Evolutionary conservation across 1,140 invertebrate species (phyloP).

Genomic region (Oryzaephilus surinamensis): DNA sequence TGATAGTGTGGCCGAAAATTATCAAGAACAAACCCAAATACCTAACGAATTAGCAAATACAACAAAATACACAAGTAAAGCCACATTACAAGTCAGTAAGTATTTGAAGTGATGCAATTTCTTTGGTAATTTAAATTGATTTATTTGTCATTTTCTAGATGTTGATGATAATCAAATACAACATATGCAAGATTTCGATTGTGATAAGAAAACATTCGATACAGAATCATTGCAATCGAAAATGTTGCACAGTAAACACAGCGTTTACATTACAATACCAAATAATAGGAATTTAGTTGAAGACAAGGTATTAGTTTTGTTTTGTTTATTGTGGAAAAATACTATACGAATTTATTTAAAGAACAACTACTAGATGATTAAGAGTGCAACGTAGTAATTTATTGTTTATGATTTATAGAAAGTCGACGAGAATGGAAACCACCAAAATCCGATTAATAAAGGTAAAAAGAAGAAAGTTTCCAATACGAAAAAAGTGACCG

Average conservation of each 20-base stretch:
- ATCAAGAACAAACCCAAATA: conserved; percentile 10
- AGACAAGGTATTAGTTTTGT: too few species aligned
- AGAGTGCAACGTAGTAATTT: neutral
- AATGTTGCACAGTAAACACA: too few species aligned
- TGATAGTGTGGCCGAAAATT: conserved; percentile 21
- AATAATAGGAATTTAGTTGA: too few species aligned
- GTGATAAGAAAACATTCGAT: too few species aligned
- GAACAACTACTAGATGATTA: neutral
- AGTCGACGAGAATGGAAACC: conserved; percentile 43
- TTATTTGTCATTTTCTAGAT: conserved; percentile 6
- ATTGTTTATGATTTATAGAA: conserved; percentile 29
- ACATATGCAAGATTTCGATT: too few species aligned
- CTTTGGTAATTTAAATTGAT: neutral
- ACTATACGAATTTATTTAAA: too few species aligned
- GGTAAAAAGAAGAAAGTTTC: conserved; percentile 29
- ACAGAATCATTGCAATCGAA: too few species aligned
- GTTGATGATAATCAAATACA: conserved; percentile 24
- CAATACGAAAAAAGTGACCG: conserved; percentile 27
- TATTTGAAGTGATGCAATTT: neutral
- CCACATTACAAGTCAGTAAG: conserved; percentile 22
- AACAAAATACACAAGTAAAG: conserved; percentile 18
- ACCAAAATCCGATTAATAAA: conserved; percentile 19
- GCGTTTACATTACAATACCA: too few species aligned
- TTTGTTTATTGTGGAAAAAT: too few species aligned
- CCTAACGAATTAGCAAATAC: conserved; percentile 7